Evolutionary conservation across 2,888 invertebrate genomes (phyloP), one percentile per base, ranked within the genome.

Genomic region (Synergus gifuensis): DNA sequence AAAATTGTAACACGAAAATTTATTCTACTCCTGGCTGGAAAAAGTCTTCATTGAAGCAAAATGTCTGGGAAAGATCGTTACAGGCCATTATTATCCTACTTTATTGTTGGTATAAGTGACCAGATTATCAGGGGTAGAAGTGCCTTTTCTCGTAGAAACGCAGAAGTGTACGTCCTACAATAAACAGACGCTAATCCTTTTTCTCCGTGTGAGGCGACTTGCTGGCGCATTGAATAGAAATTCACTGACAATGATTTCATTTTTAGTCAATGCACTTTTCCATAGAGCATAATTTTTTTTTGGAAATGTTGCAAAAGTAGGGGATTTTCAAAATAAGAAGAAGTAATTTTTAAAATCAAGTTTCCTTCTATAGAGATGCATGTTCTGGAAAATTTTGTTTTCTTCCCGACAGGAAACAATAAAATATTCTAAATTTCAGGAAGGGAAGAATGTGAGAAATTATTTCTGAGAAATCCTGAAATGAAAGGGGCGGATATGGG

Each of bases 401-500:
- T 64, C n/a, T 8, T n/a, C 4, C 16, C 40, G n/a, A 40, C 40
- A 64, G 36, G 36, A 36, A 36, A 36, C 36, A 64, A 64, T 64
- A 36, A 64, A 64, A 16, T n/a, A 64, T 40, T 40, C 42, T 64
- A 16, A 64, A 64, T 64, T 64, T n/a, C 5, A 36, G 36, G 42
- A 64, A 64, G 42, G 64, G 42, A 64, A 40, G 64, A n/a, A 64
- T 40, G 64, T 40, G 64, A 64, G 40, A 64, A 64, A 64, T 64
- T 8, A 64, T 64, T 64, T 42, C 42, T 40, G n/a, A 36, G 36
- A 64, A 64, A 40, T 36, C 64, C 42, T 64, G 64, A 63, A 63
- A 63, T 28, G 28, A 36, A 36, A 36, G 36, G 36, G 36, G 36
- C 36, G 36, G 36, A 36, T 22, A 14, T 11, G 46, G 11, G 14